Conservation (phyloP, 2,888 invertebrate genomes). For the Aphodius sticticus region DNA sequence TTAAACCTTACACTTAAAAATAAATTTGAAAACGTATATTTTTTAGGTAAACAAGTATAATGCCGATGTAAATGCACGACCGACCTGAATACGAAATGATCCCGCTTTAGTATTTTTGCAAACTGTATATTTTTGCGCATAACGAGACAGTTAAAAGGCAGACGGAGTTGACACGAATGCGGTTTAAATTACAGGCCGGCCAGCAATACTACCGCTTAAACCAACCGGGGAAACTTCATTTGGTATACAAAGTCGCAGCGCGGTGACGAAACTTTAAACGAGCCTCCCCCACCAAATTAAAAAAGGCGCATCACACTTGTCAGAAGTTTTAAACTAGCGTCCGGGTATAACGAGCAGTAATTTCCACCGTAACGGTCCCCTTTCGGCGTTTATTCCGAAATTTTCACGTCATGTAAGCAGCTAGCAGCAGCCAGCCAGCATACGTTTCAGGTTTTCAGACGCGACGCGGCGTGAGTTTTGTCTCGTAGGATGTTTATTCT, state of each 20-base stretch:
- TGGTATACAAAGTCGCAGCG: constrained; percentile 13
- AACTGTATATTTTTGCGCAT: not conserved
- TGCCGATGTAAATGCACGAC: not conserved
- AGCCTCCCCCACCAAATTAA: constrained; percentile 21
- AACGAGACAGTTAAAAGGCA: constrained; percentile 4
- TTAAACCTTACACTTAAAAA: no score
- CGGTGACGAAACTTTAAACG: constrained; percentile 25
- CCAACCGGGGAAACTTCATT: constrained; percentile 10
- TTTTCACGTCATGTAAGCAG: not conserved
- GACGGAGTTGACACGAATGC: not conserved
- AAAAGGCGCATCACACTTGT: constrained; percentile 19
- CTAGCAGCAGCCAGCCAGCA: not conserved
- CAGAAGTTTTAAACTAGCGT: constrained; percentile 17
- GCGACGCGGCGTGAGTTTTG: constrained; percentile 15
- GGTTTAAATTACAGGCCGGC: not conserved
- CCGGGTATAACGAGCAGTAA: not conserved
- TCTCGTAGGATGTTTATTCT: constrained; percentile 23
- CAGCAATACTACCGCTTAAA: not conserved
- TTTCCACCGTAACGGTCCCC: constrained; percentile 10
- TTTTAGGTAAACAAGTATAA: not conserved
- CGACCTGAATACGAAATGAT: not conserved
- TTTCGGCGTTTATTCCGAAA: constrained; percentile 5
- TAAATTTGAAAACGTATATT: no score
- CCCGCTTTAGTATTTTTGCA: not conserved
- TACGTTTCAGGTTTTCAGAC: not conserved